Conservation (phyloP, 2,113 vertebrate genomes). For the Bolborhynchus lineola region DNA sequence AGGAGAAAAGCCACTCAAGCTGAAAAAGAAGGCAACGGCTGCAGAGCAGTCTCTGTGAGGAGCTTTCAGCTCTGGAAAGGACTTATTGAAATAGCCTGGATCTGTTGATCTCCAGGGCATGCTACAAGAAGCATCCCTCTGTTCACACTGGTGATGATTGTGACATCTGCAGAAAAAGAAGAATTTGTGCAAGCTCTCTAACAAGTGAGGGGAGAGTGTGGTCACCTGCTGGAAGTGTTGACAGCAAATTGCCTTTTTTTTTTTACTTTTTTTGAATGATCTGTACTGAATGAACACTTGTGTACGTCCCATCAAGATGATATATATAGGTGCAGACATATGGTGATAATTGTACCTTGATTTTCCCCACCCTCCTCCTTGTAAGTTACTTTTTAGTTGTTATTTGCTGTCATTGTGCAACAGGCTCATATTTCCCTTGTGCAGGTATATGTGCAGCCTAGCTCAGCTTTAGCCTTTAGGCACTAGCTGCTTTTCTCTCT, state of each 20-base stretch:
- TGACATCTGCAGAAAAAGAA: background rate
- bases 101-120: background rate
- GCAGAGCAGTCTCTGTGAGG: background rate
- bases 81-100: background rate
- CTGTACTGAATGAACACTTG: background rate
- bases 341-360: background rate
- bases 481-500: background rate
- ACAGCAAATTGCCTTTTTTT: background rate
- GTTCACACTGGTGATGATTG: background rate
- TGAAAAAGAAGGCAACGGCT: background rate
- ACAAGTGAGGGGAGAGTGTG: background rate
- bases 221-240: background rate
- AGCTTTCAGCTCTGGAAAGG: background rate
- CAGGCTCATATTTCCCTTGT: background rate
- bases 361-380: background rate
- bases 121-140: background rate
- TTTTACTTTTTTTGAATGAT: background rate
- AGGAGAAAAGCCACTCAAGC: background rate
- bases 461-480: slow-evolving; percentile 13
- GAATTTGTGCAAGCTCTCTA: background rate
- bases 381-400: background rate
- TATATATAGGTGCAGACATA: background rate
- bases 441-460: background rate
- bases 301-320: background rate
- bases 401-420: background rate